Conservation (phyloP, 2,113 vertebrate species). For the Alectura lathami region DNA sequence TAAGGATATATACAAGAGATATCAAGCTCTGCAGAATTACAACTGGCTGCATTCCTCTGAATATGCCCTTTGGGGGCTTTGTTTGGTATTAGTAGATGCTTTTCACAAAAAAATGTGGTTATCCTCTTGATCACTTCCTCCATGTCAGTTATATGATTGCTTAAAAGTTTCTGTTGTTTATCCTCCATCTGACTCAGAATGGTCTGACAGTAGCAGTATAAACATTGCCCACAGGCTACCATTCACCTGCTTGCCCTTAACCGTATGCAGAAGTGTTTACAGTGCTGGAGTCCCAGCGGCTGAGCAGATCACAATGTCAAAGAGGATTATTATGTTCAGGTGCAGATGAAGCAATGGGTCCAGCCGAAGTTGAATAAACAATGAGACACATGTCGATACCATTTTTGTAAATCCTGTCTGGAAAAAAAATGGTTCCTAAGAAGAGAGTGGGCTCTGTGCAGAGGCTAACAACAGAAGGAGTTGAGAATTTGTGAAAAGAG, state of each 20-base stretch:
- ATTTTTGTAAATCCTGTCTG: background rate
- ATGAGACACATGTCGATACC: background rate
- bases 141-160: background rate
- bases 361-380: background rate
- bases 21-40: background rate
- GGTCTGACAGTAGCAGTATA: background rate
- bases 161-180: background rate
- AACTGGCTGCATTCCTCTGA: background rate
- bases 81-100: background rate
- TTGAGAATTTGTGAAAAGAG: background rate
- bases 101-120: background rate
- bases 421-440: background rate
- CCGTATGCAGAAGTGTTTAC: background rate
- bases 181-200: background rate
- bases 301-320: background rate
- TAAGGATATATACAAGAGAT: background rate
- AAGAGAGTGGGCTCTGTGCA: background rate
- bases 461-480: background rate
- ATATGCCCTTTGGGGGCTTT: background rate
- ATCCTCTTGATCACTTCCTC: background rate
- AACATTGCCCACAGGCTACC: background rate
- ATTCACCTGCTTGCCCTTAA: conserved; percentile 2
- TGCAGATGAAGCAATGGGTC: background rate
- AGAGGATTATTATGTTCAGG: background rate
- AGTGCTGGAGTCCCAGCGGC: background rate